phyloP scores from a whole-genome alignment of 2,797 vertebrate genomes.

The Chelmon rostratus region DNA sequence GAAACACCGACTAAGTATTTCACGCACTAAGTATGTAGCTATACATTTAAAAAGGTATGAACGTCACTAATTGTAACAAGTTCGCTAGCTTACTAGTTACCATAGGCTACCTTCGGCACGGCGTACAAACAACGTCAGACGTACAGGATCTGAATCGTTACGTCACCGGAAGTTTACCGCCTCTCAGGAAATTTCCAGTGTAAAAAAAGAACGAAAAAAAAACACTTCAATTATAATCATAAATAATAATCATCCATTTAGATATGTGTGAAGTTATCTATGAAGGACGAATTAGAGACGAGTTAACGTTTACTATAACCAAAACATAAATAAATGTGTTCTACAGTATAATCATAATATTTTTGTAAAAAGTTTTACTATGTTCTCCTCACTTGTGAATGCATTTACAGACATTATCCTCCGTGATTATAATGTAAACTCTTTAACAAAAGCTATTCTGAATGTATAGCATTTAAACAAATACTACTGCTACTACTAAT shows the following conservation, averaged over 20 bases:
- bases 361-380: background rate
- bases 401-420: background rate
- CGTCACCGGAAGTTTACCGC: slow-evolving; percentile 45
- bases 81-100: background rate
- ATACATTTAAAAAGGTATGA: fast-evolving
- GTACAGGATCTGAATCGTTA: background rate
- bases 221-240: background rate
- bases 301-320: background rate
- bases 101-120: slow-evolving; percentile 12
- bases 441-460: background rate
- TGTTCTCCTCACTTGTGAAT: background rate
- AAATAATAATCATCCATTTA: background rate
- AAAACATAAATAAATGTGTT: background rate
- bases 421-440: background rate
- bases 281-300: background rate
- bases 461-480: background rate
- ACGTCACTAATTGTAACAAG: background rate
- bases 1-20: background rate
- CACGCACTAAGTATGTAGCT: fast-evolving
- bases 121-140: slow-evolving; percentile 28
- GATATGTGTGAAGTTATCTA: background rate
- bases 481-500: too few species aligned
- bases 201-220: background rate
- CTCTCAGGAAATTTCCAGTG: background rate
- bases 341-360: background rate